phyloP scores from a whole-genome alignment of 2,797 vertebrate genomes.

The Chaetophractus vellerosus region DNA sequence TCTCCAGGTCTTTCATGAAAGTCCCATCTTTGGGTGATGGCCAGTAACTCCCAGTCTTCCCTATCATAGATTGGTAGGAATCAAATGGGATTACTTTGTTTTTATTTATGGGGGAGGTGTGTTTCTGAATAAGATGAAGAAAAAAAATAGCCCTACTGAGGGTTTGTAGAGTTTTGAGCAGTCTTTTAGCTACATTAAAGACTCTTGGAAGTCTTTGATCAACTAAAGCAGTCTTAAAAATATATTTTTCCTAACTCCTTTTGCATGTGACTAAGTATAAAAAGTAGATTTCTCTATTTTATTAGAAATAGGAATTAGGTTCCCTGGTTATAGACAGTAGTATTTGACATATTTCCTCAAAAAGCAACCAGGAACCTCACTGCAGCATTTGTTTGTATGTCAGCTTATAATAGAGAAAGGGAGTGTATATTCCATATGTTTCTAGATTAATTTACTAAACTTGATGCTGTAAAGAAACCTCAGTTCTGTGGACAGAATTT shows the following conservation, averaged over 20 bases:
- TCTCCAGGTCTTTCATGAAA: neutral
- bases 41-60: constrained; percentile 50
- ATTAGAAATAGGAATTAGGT: constrained; percentile 60
- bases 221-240: constrained; percentile 59
- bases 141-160: constrained; percentile 36
- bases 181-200: constrained; percentile 72
- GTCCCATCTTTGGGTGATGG: neutral
- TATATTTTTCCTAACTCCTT: constrained; percentile 64
- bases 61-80: neutral
- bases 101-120: neutral
- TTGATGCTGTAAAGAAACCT: constrained; percentile 62
- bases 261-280: constrained; percentile 72
- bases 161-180: constrained; percentile 65
- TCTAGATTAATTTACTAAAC: constrained; percentile 70
- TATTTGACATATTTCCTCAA: constrained; percentile 63
- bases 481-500: neutral
- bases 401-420: no score
- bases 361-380: constrained; percentile 64
- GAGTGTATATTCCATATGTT: neutral
- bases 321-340: constrained; percentile 54
- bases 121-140: constrained; percentile 60
- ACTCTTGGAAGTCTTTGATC: constrained; percentile 62
- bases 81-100: constrained; percentile 21
- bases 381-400: constrained; percentile 65
- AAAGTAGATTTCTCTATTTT: constrained; percentile 71